Percentiles rank a stretch among this genome's conserved stretches.
These are phyloP conservation scores for Diadumene lineata DNA, from an alignment of 92 coral and sea anemone species.

Conservation along the genomic window DNA sequence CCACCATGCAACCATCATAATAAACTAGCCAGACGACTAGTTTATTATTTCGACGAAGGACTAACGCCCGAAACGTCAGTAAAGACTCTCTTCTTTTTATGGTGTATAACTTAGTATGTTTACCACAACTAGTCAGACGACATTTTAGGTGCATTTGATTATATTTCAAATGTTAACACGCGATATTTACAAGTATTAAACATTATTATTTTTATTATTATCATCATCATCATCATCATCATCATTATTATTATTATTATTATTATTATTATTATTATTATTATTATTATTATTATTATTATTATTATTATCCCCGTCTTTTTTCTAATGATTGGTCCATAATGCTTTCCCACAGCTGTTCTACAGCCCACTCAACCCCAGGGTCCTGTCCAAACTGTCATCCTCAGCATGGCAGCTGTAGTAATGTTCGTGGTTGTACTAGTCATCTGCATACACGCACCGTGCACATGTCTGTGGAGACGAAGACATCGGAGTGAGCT, in stretches of 20 bases:
- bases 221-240: not conserved
- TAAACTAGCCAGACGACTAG: no score
- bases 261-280: no score
- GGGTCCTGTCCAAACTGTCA: conserved; percentile 3
- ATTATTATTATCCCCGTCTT: not conserved
- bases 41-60: no score
- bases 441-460: conserved; percentile 36
- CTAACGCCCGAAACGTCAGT: no score
- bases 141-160: no score
- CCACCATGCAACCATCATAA: no score
- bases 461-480: conserved; percentile 32
- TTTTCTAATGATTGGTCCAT: not conserved
- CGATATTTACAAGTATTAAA: not conserved
- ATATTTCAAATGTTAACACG: no score
- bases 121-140: no score
- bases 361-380: not conserved
- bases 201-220: no score
- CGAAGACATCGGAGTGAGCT: conserved; percentile 27
- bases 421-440: conserved; percentile 35
- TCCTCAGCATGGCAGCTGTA: conserved; percentile 22
- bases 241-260: no score
- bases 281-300: not conserved
- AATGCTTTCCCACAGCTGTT: conserved; percentile 18
- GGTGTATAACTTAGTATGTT: no score
- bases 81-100: no score